Evolutionary conservation across 2,113 vertebrate species (phyloP).

Genomic region (Catagonus wagneri): DNA sequence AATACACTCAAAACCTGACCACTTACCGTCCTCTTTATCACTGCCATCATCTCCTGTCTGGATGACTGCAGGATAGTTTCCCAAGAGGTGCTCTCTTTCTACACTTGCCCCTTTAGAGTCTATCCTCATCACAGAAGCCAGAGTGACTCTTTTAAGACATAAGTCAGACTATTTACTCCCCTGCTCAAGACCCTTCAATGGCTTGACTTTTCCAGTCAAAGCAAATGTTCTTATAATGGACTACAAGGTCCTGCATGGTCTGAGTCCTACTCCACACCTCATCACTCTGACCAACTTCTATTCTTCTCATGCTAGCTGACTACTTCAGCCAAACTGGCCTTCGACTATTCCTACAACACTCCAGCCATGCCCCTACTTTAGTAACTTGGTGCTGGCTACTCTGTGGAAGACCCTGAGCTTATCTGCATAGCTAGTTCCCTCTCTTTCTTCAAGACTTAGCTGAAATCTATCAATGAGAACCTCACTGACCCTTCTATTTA

Average conservation of each 20-base stretch:
- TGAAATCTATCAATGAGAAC: background rate
- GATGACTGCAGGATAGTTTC: background rate
- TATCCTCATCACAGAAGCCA: background rate
- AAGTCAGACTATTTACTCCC: background rate
- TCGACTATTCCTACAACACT: background rate
- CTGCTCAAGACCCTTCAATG: background rate
- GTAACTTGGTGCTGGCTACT: background rate
- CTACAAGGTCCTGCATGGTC: background rate
- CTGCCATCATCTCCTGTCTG: background rate
- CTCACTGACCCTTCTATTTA: background rate
- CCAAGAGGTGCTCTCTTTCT: background rate
- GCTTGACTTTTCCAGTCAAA: background rate
- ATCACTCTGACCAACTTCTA: background rate
- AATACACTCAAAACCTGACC: background rate
- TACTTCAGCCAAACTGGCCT: background rate
- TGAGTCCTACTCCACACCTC: accelerated
- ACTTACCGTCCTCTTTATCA: background rate
- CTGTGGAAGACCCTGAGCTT: background rate
- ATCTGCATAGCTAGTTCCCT: background rate
- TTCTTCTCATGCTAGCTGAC: background rate
- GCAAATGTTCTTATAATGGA: background rate
- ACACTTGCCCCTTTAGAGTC: background rate
- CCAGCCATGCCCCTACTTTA: background rate
- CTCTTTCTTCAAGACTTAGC: background rate
- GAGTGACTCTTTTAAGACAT: background rate